Base-by-base conservation (phyloP, 30 jellyfish, hydroid and myxozoan genomes). In the Pseudorhiza aurosa region DNA sequence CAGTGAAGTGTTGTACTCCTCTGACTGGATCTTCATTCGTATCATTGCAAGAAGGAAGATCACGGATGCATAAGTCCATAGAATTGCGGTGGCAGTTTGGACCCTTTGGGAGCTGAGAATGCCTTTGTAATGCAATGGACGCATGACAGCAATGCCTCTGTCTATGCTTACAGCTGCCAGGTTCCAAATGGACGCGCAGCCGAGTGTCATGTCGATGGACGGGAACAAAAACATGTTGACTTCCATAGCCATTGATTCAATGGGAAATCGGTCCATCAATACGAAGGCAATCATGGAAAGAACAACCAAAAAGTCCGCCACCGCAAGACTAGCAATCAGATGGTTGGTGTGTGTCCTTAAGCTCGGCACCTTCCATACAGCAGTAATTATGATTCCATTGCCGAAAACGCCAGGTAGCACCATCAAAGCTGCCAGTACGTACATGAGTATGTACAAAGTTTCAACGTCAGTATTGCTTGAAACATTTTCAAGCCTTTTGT, bases 111-210 rank as follows among this genome's bases (percentile, higher is more conserved):
- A 19, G 71, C 65, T 62, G 19, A 83, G 26, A 57, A 74, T 8
- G 40, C 59, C 50, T 35, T 81, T 63, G 84, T 90, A 90, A 6
- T 83, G 85, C 57, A 90, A 24, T 24, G 97, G 97, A 26, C 67
- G 76, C 60, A 75, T 32, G 5, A 90, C 97, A 44, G 97, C 97
- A 5, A 90, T 68, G 39, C 94, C 97, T 4, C 97, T 81, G 64
- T 90, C 97, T 24, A 72, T 29, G 67, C 97, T 90, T 26, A 90
- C 97, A 0, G 96, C 94, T 24, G 96, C 93, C 81, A 90, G 68
- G 51, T 84, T 90, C 80, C 85, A 67, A 31, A 90, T 82, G 53
- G 96, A 82, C 0, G 97, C 97, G 0, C 89, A 29, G 40, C 97
- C 96, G 4, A 83, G 43, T 62, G 68, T 62, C 44, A 83, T 90